Evolutionary conservation across 2,113 vertebrate species (phyloP).

Genomic region (Paramormyrops kingsleyae): DNA sequence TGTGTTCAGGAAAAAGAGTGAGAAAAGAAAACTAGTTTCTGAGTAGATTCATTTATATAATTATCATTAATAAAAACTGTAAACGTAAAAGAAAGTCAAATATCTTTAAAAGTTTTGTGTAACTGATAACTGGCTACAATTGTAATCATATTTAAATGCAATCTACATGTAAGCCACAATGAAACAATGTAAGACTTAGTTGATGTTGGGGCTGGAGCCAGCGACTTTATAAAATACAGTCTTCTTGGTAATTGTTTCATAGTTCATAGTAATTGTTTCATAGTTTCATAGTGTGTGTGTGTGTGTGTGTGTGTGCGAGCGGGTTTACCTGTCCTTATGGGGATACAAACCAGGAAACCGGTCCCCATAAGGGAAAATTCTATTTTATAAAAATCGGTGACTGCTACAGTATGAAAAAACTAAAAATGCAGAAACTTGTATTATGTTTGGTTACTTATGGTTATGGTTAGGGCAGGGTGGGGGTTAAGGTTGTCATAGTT

Average conservation of each 20-base stretch:
- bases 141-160: background rate
- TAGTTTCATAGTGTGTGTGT: background rate
- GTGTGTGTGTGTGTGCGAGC: background rate
- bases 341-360: too few relatives aligned
- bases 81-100: background rate
- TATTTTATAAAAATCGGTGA: too few relatives aligned
- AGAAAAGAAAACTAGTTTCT: background rate
- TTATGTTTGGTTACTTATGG: too few relatives aligned
- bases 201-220: background rate
- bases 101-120: background rate
- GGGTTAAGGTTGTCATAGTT: too few relatives aligned
- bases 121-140: background rate
- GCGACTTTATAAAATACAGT: background rate
- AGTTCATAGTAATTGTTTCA: background rate
- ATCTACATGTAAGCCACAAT: background rate
- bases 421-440: too few relatives aligned
- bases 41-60: background rate
- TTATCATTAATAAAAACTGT: background rate
- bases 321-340: too few relatives aligned
- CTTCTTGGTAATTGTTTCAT: background rate
- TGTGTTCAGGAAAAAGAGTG: background rate
- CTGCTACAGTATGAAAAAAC: too few relatives aligned
- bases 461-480: too few relatives aligned
- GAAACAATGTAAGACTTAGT: background rate
- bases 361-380: too few relatives aligned